A percentile compares a stretch with the other conserved stretches of the same genome.
Conservation (phyloP, 2,888 invertebrate genomes). For the Orthosia incerta region DNA sequence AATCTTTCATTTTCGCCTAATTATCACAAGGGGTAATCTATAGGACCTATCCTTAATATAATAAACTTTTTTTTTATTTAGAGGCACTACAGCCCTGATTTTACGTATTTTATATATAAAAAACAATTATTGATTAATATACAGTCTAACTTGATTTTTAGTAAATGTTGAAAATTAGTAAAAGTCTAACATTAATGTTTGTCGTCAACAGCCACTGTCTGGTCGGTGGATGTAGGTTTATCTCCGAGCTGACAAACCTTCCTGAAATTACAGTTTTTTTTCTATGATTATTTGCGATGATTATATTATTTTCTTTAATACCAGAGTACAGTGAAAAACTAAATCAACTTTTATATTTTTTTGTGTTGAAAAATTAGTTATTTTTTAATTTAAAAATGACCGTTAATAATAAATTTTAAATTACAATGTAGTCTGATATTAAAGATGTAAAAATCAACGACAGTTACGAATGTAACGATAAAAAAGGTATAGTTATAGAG, state of each 20-base stretch:
- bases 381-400: not conserved
- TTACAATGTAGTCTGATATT: conserved; percentile 43
- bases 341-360: too few relatives aligned
- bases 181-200: conserved; percentile 44
- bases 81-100: conserved; percentile 56
- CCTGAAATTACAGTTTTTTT: conserved; percentile 81
- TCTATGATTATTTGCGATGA: conserved; percentile 13
- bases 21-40: conserved; percentile 82
- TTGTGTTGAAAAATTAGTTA: too few relatives aligned
- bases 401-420: not conserved
- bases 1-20: conserved; percentile 79
- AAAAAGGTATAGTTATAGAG: conserved; percentile 20
- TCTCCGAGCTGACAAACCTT: conserved; percentile 84
- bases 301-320: conserved; percentile 22
- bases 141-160: conserved; percentile 63
- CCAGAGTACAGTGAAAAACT: conserved; percentile 14
- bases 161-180: conserved; percentile 56
- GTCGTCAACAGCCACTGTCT: conserved; percentile 72
- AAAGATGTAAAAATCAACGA: not conserved
- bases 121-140: conserved; percentile 63
- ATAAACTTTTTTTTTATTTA: conserved; percentile 46
- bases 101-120: conserved; percentile 59
- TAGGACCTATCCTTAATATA: conserved; percentile 62
- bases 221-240: conserved; percentile 75
- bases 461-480: not conserved